Percentiles rank a stretch among this genome's conserved stretches.
phyloP scores from a whole-genome alignment of 2,797 vertebrate genomes.

The Pygocentrus nattereri region DNA sequence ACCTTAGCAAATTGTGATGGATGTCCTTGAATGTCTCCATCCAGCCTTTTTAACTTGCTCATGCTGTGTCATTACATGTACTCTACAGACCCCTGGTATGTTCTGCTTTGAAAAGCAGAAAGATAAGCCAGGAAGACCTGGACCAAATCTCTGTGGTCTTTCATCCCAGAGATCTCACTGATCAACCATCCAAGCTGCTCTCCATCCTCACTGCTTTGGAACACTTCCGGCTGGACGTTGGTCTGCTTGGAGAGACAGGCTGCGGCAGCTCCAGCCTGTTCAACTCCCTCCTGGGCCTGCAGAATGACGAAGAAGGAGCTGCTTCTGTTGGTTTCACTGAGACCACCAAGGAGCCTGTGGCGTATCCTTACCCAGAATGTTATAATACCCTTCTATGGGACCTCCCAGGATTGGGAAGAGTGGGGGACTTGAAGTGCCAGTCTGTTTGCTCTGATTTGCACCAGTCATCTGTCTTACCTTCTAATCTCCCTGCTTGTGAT shows the following conservation, averaged over 20 bases:
- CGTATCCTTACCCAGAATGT: slow-evolving; percentile 40
- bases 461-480: slow-evolving; percentile 22
- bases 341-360: slow-evolving; percentile 47
- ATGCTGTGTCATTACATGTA: slow-evolving; percentile 1
- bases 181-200: slow-evolving; percentile 56
- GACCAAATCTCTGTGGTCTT: slow-evolving; percentile 46
- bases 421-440: slow-evolving; percentile 20
- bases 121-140: slow-evolving; percentile 54
- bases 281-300: slow-evolving; percentile 54
- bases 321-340: slow-evolving; percentile 50
- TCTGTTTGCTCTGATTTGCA: background rate
- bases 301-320: slow-evolving; percentile 32
- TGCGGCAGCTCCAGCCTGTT: slow-evolving; percentile 64
- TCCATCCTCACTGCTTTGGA: slow-evolving; percentile 53
- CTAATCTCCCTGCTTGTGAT: slow-evolving; percentile 50
- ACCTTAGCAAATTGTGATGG: background rate
- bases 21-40: background rate
- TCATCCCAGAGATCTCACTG: slow-evolving; percentile 49
- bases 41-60: background rate
- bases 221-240: slow-evolving; percentile 58
- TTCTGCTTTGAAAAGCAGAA: slow-evolving; percentile 40
- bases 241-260: slow-evolving; percentile 57
- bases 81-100: slow-evolving; percentile 34
- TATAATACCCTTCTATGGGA: slow-evolving; percentile 59
- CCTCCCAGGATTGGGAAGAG: slow-evolving; percentile 57